Evolutionary conservation across 2,888 invertebrate genomes (phyloP).

Genomic region (Hyposoter dolosus): DNA sequence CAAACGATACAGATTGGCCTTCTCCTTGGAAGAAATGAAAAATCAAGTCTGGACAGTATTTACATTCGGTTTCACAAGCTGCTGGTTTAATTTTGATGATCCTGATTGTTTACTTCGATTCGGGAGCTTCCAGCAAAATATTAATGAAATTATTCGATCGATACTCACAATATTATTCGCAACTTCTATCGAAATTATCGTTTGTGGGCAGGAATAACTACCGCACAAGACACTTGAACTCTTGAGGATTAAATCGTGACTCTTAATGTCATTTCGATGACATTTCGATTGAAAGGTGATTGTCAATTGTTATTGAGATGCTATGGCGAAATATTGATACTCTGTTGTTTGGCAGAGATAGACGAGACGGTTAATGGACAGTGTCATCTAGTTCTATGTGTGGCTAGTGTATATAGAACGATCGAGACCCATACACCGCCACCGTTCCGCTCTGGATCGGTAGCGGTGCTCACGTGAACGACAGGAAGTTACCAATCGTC

Average conservation of each 20-base stretch:
- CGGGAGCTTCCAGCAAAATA: not conserved
- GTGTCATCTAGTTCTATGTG: conserved; percentile 20
- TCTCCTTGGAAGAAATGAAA: not conserved
- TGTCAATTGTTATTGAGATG: not conserved
- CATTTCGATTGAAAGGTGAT: no score
- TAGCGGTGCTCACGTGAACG: conserved; percentile 82
- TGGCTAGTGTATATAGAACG: conserved; percentile 33
- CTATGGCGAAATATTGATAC: not conserved
- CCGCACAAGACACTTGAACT: not conserved
- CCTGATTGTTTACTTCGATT: not conserved
- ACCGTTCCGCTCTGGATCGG: conserved; percentile 75
- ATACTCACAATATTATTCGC: not conserved
- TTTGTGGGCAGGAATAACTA: not conserved
- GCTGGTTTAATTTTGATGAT: not conserved
- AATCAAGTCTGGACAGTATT: not conserved
- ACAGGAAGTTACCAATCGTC: conserved; percentile 85
- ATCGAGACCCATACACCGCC: conserved; percentile 59
- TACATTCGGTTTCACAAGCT: not conserved
- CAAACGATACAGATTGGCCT: conserved; percentile 27
- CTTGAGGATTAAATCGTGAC: not conserved
- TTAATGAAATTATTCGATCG: not conserved
- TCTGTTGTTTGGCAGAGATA: not conserved
- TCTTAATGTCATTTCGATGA: not conserved
- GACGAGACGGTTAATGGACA: conserved; percentile 9
- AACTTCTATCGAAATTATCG: not conserved